Base-by-base conservation (phyloP, 2,797 vertebrate species). In the Novumbra hubbsi region DNA sequence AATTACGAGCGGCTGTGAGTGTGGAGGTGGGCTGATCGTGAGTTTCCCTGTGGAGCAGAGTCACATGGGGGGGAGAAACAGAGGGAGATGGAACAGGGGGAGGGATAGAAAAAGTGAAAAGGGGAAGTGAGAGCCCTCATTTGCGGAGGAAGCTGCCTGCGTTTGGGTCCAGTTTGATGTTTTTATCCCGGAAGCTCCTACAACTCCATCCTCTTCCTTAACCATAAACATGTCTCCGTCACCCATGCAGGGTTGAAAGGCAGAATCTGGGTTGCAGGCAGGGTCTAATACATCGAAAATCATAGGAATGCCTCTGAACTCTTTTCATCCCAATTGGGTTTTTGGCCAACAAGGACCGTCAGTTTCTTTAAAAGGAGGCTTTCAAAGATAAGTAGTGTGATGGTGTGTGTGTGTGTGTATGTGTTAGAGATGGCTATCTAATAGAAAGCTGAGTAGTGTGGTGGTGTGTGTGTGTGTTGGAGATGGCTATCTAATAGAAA, bases 11-110 rank as follows among this genome's bases (percentile, higher is more conserved):
- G n/a, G n/a, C n/a, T n/a, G n/a, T n/a, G 32, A 34, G 32, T 2
- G 32, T 34, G 32, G 32, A 34, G 32, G n/a, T n/a, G 78, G 85
- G 79, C 86, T 87, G 85, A 84, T 88, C 86, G 85, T 78, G 79
- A 85, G 85, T 88, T 86, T 82, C 84, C 81, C 80, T 72, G 71
- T 45, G 64, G 75, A 75, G 38, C 8, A 71, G 49, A 70, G 64
- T 65, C 28, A 66, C 48, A 30, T n/a, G 30, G 28, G 73, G 79
- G 24, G 19, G 57, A 11, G 16, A 5, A 12, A 4, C 12, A 24
- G 19, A 45, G 70, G 21, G 24, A 19, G n/a, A 75, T 77, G 24
- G 63, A 45, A 45, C n/a, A 28, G 60, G 60, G 30, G 19, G 9
- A 16, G 4, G 34, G 30, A 11, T 11, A 41, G 28, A 41, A 30